phyloP scores from a whole-genome alignment of 2,113 vertebrate genomes.

The Condylura cristata region DNA sequence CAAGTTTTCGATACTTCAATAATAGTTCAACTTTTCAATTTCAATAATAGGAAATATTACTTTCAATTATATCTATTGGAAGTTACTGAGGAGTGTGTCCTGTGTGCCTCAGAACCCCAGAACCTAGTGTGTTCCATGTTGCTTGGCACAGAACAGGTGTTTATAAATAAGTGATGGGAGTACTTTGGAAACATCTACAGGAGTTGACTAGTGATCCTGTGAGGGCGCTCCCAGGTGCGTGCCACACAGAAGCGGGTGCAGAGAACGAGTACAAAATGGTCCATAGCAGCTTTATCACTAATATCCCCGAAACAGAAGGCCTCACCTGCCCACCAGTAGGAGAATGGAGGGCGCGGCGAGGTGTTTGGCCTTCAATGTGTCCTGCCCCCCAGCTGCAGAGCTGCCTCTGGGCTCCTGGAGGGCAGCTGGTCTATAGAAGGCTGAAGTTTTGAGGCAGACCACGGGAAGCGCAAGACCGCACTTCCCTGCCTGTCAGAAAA shows the following conservation, averaged over 20 bases:
- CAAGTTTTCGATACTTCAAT: background rate
- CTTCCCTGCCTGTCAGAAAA: slow-evolving; percentile 54
- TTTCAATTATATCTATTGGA: no score
- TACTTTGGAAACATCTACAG: background rate
- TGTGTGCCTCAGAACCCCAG: background rate
- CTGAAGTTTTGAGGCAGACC: slow-evolving; percentile 61
- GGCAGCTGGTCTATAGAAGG: slow-evolving; percentile 45
- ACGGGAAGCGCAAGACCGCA: background rate
- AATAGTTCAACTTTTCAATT: background rate
- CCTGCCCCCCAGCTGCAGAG: slow-evolving; percentile 36
- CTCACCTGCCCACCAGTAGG: background rate
- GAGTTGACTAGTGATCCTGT: background rate
- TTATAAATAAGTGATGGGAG: background rate
- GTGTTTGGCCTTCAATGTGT: slow-evolving; percentile 44
- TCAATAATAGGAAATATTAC: background rate
- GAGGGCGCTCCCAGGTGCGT: background rate
- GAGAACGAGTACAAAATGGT: background rate
- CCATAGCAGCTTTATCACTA: background rate
- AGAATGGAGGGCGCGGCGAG: slow-evolving; percentile 30
- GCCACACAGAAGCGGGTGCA: background rate
- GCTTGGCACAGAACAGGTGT: background rate
- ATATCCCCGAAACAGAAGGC: background rate
- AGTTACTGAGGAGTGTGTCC: background rate
- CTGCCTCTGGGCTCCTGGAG: slow-evolving; percentile 41
- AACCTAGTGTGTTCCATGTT: background rate